Base-by-base conservation (phyloP, 2,797 vertebrate genomes). In the Sebastolobus altivelis region DNA sequence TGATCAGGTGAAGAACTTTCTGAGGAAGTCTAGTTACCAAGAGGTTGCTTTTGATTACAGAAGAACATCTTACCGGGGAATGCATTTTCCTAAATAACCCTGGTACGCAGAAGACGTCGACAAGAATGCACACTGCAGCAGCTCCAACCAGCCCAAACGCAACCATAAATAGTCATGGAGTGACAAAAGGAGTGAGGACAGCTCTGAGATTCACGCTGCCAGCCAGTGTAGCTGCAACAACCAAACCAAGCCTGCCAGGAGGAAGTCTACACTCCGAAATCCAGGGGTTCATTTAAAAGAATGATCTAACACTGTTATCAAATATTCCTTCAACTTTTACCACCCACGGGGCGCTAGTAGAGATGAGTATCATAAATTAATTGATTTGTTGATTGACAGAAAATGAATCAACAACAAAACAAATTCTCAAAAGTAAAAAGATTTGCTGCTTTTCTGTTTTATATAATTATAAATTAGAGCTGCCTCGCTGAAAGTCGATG, bases 161-260 rank as follows among this genome's bases (percentile, higher is more conserved):
- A 62, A 20, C 68, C 62, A 52, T 63, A 72, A 80, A 80, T 56
- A 63, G 71, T 69, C 71, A 80, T 35, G 12, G 9, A 43, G 40
- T 43, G 14, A 16, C 40, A 16, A 43, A 43, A 43, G 40, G 40
- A 46, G 14, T 46, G 43, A 46, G 14, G 43, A 16, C 43, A 46
- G 59, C 67, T 40, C 31, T 52, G 58, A 72, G 37, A 38, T 38
- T 31, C 61, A n/a, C 5, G 4, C 56, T 75, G 56, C 65, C 65
- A 55, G 8, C 12, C 55, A 27, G 55, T 66, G n/a, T 33, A 16
- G 5, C 56, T 49, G 46, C 7, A 18, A 9, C 10, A 60, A 43
- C 58, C 58, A 22, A 27, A 56, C 20, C 40, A 43, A 0, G 12
- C 16, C 68, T 29, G 22, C 35, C 33, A 60, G 59, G 31, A 74